Base-by-base conservation (phyloP, 2,797 vertebrate genomes). In the Falco rusticolus region DNA sequence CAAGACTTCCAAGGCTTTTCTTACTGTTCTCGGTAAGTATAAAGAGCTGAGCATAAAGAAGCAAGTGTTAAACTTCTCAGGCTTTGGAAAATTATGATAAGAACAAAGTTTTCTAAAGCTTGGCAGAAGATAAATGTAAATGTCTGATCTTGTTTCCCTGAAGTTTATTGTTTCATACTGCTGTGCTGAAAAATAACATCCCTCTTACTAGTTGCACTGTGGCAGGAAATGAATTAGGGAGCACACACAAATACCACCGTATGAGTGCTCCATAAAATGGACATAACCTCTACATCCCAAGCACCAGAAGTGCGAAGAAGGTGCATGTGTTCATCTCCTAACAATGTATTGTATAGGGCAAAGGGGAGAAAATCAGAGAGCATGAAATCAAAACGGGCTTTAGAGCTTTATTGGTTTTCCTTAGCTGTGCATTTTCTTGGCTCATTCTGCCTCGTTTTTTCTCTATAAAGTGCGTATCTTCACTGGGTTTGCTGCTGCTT, bases 1-100 rank as follows among this genome's bases (percentile, higher is more conserved):
- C 97, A 99, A 99, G 98, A 99, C 99, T 60, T 99, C 99, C 97
- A 99, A 99, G 98, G 99, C 99, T 97, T 99, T 99, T 98, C 98
- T 99, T 94, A 99, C 99, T 6, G 99, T 99, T 72, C 98, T 99
- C 1, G 99, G 99, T 99, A 96, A 99, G 99, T 97, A 56, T 65
- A 39, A 79, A 31, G 34, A 47, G 75, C 63, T 51, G 25, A 85
- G 47, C 69, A 13, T 28, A 41, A 76, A 75, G 91, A 77, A 41
- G 34, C 72, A 17, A 21, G 16, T 53, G 54, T 37, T 31, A 20
- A 74, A 50, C 33, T 94, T 72, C 61, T 68, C 74, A 4, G 65
- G n/a, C 59, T 68, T 80, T 51, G 89, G 76, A 43, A 79, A 90
- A 91, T 95, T 79, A 50, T 91, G 87, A 80, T 79, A 60, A 82